Conservation (phyloP, 1,140 invertebrate genomes). For the Nymphalis io region DNA sequence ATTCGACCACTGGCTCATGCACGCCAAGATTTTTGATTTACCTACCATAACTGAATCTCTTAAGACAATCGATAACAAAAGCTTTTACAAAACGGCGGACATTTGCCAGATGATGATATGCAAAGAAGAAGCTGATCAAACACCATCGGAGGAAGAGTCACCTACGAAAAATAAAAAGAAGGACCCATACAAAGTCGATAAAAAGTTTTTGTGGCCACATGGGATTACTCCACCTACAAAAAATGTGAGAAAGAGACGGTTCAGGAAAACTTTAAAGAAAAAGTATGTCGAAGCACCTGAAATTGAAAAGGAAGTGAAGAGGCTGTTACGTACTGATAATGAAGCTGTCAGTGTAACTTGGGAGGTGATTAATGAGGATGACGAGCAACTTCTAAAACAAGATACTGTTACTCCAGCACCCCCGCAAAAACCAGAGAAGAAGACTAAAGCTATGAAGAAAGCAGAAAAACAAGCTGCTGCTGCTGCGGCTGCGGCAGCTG, state of each 20-base stretch:
- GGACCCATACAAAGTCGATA: slow-evolving; percentile 95
- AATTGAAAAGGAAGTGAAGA: slow-evolving; percentile 98
- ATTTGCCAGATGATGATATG: slow-evolving; percentile 96
- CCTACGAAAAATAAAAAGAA: slow-evolving; percentile 93
- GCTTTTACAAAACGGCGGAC: slow-evolving; percentile 98
- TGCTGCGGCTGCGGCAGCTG: slow-evolving; percentile 7
- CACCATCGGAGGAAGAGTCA: slow-evolving; percentile 89
- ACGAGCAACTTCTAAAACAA: slow-evolving; percentile 83
- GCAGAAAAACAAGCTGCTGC: slow-evolving; percentile 61
- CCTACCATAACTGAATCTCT: slow-evolving; percentile 96
- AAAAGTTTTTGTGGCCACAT: slow-evolving; percentile 96
- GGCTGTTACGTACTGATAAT: slow-evolving; percentile 94
- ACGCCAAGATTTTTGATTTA: slow-evolving; percentile 95
- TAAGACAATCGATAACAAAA: slow-evolving; percentile 98
- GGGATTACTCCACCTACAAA: slow-evolving; percentile 96
- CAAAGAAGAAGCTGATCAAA: slow-evolving; percentile 91
- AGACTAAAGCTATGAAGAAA: slow-evolving; percentile 64
- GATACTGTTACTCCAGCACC: slow-evolving; percentile 64
- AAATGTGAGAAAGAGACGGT: slow-evolving; percentile 95
- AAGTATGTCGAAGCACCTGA: slow-evolving; percentile 98
- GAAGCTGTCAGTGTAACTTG: slow-evolving; percentile 94
- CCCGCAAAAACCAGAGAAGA: slow-evolving; percentile 78
- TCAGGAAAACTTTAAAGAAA: slow-evolving; percentile 97
- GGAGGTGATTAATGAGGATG: slow-evolving; percentile 96
- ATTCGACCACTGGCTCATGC: slow-evolving; percentile 93